Evolutionary conservation across 2,113 vertebrate species (phyloP).

Genomic region (Ictalurus furcatus): DNA sequence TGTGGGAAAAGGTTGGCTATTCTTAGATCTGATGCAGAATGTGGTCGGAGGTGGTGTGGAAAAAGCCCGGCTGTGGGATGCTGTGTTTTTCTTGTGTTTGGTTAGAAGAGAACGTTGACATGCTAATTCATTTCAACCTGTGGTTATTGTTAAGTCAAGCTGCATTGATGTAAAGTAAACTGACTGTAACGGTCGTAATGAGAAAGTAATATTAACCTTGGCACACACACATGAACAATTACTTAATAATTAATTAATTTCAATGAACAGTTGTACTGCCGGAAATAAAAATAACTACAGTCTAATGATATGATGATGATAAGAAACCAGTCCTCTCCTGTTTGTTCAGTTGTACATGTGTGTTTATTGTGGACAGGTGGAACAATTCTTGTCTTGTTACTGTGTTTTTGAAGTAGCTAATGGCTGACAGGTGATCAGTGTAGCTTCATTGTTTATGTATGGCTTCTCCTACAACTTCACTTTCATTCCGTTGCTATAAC

Average conservation of each 20-base stretch:
- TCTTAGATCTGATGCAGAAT: constrained; percentile 31
- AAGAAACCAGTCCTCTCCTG: background rate
- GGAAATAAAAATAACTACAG: background rate
- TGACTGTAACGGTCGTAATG: background rate
- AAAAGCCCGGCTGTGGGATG: constrained; percentile 19
- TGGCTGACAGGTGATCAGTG: background rate
- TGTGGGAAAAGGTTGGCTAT: constrained; percentile 28
- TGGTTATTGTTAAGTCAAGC: background rate
- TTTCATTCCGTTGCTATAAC: background rate
- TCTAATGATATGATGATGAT: no score
- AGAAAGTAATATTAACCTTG: background rate
- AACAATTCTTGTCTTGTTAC: background rate
- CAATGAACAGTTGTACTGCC: background rate
- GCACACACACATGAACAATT: background rate
- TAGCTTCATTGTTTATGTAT: background rate
- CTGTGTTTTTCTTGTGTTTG: background rate
- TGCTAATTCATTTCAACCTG: constrained; percentile 13
- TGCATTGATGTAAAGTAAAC: background rate
- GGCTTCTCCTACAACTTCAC: background rate
- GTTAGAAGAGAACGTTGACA: background rate
- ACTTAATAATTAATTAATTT: background rate
- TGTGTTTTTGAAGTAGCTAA: background rate
- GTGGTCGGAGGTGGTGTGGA: constrained; percentile 18
- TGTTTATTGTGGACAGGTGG: background rate
- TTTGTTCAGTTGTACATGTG: background rate